A percentile compares a stretch with the other conserved stretches of the same genome.
phyloP scores from a whole-genome alignment of 2,888 invertebrate genomes.

The Chrysopilus asiliformis region DNA sequence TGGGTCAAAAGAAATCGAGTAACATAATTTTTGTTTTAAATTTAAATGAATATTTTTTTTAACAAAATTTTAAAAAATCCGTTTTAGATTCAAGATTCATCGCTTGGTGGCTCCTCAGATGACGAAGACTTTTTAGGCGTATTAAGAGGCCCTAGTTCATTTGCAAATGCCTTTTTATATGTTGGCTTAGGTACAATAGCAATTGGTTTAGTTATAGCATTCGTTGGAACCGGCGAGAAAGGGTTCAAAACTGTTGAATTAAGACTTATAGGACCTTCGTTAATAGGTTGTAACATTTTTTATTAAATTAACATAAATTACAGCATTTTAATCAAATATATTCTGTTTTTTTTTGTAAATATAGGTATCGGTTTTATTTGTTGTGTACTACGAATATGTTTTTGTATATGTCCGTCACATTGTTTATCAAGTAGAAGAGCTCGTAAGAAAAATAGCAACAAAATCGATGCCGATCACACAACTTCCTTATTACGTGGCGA shows the following conservation, averaged over 20 bases:
- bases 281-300: slow-evolving; percentile 38
- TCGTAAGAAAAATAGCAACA: slow-evolving; percentile 39
- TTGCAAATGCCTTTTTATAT: slow-evolving; percentile 71
- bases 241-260: slow-evolving; percentile 76
- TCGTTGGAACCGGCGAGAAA: slow-evolving; percentile 83
- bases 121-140: slow-evolving; percentile 56
- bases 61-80: neutral
- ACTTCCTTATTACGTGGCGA: slow-evolving; percentile 35
- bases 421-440: slow-evolving; percentile 55
- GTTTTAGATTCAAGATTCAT: slow-evolving; percentile 67
- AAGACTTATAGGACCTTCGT: slow-evolving; percentile 72
- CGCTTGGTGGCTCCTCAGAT: slow-evolving; percentile 62
- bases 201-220: slow-evolving; percentile 73
- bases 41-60: slow-evolving; percentile 2
- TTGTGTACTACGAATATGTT: slow-evolving; percentile 67
- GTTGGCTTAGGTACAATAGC: slow-evolving; percentile 73
- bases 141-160: slow-evolving; percentile 58
- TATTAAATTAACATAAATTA: neutral
- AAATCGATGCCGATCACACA: slow-evolving; percentile 36
- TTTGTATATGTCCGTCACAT: slow-evolving; percentile 71
- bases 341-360: neutral
- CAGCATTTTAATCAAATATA: neutral
- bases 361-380: slow-evolving; percentile 62
- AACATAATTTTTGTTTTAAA: slow-evolving; percentile 23
- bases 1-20: slow-evolving; percentile 84